Conservation (phyloP, 2,797 vertebrate species). For the Aratinga solstitialis region DNA sequence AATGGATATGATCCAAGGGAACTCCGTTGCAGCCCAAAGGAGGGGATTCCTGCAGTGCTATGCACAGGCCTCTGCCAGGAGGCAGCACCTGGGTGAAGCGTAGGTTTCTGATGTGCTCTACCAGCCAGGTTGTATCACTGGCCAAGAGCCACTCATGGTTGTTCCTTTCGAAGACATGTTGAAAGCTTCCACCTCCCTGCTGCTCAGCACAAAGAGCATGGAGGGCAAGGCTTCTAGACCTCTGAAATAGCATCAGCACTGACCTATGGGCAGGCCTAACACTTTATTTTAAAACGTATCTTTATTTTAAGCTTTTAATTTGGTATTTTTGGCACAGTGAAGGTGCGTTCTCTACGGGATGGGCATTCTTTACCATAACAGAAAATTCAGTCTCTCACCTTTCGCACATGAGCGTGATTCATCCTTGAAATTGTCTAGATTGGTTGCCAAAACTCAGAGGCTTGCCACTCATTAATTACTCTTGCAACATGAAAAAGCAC, state of each 20-base stretch:
- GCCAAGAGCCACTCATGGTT: accelerated
- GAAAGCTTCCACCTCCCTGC: background rate
- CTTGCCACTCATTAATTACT: slow-evolving; percentile 5
- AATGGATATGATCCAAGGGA: background rate
- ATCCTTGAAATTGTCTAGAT: slow-evolving; percentile 42
- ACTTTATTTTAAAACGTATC: slow-evolving; percentile 28
- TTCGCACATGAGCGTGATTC: slow-evolving; percentile 46
- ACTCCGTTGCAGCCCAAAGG: accelerated
- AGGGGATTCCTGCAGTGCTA: background rate
- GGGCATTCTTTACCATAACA: background rate
- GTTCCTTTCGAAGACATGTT: background rate
- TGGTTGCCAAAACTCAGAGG: background rate
- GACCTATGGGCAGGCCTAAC: background rate
- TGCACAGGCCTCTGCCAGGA: background rate
- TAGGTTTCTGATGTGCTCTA: background rate
- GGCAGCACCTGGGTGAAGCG: background rate
- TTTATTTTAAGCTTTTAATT: slow-evolving; percentile 58
- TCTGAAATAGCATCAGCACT: background rate
- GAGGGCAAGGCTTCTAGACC: background rate
- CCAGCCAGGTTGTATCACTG: background rate
- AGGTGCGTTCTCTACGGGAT: background rate
- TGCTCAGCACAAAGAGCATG: accelerated
- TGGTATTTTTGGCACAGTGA: slow-evolving; percentile 22
- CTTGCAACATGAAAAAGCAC: background rate
- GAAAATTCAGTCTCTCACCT: slow-evolving; percentile 61